Conservation (phyloP, 2,888 invertebrate genomes). For the Stenodema calcarata region DNA sequence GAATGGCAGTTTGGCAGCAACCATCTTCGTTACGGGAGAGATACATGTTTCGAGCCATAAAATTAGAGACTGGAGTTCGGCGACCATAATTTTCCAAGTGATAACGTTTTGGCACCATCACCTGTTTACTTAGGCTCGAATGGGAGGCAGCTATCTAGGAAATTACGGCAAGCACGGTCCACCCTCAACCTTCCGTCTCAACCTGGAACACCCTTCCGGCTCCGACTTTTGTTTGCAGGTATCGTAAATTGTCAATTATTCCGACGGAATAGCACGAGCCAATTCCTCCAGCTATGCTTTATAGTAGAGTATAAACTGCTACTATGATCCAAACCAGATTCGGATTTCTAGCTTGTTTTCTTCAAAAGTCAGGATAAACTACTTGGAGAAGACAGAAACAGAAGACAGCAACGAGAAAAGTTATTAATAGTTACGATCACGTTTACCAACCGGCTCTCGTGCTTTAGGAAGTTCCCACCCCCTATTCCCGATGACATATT, state of each 20-base stretch:
- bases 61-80: not conserved
- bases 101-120: not conserved
- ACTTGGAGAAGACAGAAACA: no score
- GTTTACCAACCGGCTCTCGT: no score
- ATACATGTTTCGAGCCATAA: not conserved
- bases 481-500: no score
- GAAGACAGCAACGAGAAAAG: no score
- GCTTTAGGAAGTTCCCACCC: no score
- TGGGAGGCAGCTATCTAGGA: not conserved
- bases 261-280: not conserved
- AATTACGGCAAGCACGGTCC: not conserved
- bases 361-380: no score
- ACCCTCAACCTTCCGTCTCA: not conserved
- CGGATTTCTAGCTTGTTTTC: no score
- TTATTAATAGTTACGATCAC: no score
- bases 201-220: not conserved
- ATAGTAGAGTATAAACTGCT: no score
- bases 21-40: not conserved
- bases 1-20: not conserved
- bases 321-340: no score
- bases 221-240: not conserved
- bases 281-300: no score
- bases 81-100: not conserved
- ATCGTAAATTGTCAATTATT: not conserved
- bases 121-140: not conserved